A percentile compares a stretch with the other conserved stretches of the same genome.
These are phyloP conservation scores for Burhinus bistriatus DNA, from an alignment of 2,113 vertebrate genomes.

Conservation along the genomic window DNA sequence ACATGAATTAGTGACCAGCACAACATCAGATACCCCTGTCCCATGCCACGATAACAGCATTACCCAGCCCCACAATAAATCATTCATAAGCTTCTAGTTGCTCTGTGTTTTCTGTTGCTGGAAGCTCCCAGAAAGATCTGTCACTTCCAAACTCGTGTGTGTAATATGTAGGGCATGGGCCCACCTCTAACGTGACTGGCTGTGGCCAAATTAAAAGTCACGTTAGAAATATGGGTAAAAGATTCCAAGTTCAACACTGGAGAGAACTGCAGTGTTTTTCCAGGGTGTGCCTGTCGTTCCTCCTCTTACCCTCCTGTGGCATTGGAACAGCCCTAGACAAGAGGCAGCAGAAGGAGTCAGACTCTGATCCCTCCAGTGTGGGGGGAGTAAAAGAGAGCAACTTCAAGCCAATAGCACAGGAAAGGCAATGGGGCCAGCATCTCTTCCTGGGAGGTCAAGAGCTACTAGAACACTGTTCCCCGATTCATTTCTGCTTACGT, in stretches of 20 bases:
- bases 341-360: neutral
- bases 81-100: neutral
- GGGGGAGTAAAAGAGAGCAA: neutral
- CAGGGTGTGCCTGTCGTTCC: neutral
- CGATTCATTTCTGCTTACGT: neutral
- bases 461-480: neutral
- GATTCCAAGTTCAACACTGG: neutral
- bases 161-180: neutral
- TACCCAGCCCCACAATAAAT: neutral
- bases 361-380: neutral
- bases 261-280: neutral
- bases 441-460: neutral
- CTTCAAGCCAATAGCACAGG: neutral
- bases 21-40: neutral
- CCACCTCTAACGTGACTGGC: neutral
- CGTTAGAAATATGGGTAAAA: neutral
- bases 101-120: neutral
- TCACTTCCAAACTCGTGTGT: neutral
- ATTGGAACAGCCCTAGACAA: neutral
- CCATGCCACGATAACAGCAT: neutral
- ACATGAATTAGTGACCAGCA: neutral
- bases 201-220: neutral
- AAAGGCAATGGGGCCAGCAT: neutral
- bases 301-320: neutral
- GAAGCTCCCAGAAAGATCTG: neutral